A percentile compares a stretch with the other conserved stretches of the same genome.
Conservation (phyloP, 2,113 vertebrate species). For the Leucopsar rothschildi region DNA sequence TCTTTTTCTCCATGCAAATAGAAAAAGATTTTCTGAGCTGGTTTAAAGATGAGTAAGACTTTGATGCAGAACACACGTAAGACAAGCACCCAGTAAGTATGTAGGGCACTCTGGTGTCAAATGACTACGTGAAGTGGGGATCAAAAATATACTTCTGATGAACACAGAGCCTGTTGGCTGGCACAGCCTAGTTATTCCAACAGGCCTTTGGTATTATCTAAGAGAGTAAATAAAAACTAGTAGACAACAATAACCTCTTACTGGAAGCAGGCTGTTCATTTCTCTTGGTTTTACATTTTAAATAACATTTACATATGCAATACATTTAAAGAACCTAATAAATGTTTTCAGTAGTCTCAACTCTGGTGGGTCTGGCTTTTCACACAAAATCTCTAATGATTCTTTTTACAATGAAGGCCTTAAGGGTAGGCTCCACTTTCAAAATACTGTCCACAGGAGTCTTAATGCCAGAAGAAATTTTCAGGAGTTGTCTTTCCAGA, state of each 20-base stretch:
- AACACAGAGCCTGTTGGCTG: neutral
- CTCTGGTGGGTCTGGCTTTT: neutral
- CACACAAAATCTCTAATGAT: neutral
- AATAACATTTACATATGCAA: neutral
- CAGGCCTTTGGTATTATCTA: neutral
- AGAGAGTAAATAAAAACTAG: neutral
- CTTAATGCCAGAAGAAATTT: neutral
- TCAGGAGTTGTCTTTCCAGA: neutral
- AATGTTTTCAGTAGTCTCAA: neutral
- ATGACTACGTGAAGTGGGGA: neutral
- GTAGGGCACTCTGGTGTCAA: neutral
- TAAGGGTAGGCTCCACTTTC: neutral
- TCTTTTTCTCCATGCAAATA: neutral
- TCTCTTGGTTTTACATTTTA: neutral
- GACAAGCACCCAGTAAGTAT: neutral
- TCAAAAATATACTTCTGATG: neutral
- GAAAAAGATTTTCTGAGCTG: neutral
- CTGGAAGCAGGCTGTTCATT: neutral
- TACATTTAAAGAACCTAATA: neutral
- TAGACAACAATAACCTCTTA: neutral
- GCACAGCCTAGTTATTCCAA: neutral
- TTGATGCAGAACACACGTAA: neutral
- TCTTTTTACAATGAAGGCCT: neutral
- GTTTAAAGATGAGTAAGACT: neutral
- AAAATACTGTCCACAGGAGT: neutral